Conservation (phyloP, 1,140 invertebrate genomes). For the Xylocopa sonorina region DNA sequence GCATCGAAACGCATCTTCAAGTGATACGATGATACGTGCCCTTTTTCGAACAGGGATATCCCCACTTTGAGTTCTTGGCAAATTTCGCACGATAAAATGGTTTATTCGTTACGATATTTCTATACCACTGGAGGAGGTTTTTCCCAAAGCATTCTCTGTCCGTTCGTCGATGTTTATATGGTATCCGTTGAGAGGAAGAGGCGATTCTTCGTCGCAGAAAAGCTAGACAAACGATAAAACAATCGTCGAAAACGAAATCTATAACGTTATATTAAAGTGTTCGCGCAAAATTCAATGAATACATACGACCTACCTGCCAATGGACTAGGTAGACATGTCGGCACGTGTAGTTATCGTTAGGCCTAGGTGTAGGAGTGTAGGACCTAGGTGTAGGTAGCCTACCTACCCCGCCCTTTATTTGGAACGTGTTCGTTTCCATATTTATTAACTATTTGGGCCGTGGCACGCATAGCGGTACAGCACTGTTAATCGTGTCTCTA, state of each 20-base stretch:
- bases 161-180: constrained; percentile 4
- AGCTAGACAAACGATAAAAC: constrained; percentile 32
- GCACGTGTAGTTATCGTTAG: constrained; percentile 77
- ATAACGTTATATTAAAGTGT: constrained; percentile 13
- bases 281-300: constrained; percentile 13
- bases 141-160: neutral
- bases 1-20: neutral
- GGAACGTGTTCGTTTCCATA: constrained; percentile 63
- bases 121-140: neutral
- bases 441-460: constrained; percentile 68
- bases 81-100: neutral
- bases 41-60: neutral
- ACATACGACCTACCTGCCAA: constrained; percentile 45
- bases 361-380: constrained; percentile 78
- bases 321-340: constrained; percentile 66
- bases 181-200: constrained; percentile 16
- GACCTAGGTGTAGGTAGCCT: constrained; percentile 77
- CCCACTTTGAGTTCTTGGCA: neutral
- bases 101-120: neutral
- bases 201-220: constrained; percentile 1
- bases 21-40: neutral
- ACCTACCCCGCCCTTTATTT: constrained; percentile 69
- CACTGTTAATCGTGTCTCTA: constrained; percentile 79
- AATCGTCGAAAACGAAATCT: constrained; percentile 2
- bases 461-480: constrained; percentile 78